Conservation (phyloP, 2,797 vertebrate genomes). For the Mus caroli region DNA sequence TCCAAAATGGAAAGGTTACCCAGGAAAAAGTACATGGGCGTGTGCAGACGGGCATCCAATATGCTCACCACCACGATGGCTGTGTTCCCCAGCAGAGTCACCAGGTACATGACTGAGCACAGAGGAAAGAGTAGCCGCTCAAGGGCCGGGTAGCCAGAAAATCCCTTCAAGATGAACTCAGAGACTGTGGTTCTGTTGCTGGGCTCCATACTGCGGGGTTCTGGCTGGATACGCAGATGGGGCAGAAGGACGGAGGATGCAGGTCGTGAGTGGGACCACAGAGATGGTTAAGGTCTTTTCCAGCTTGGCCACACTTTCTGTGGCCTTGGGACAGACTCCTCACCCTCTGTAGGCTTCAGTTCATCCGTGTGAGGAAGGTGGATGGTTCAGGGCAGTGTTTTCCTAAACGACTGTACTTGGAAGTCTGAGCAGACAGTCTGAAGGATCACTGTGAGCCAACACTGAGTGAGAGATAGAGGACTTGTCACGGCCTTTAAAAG, state of each 20-base stretch:
- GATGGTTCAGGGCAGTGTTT: background rate
- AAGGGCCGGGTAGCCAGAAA: slow-evolving; percentile 67
- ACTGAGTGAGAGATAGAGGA: background rate
- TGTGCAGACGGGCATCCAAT: slow-evolving; percentile 68
- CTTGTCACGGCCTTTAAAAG: background rate
- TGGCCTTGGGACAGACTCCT: background rate
- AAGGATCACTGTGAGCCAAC: background rate
- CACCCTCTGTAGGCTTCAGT: background rate
- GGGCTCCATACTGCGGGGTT: slow-evolving; percentile 37
- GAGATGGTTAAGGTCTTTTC: background rate
- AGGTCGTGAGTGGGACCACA: rapidly evolving
- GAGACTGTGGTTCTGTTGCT: slow-evolving; percentile 66
- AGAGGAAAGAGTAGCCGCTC: slow-evolving; percentile 74
- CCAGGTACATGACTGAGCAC: slow-evolving; percentile 75
- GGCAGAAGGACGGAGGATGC: background rate
- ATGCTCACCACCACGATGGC: slow-evolving; percentile 46
- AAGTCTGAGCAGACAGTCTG: background rate
- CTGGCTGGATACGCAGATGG: background rate
- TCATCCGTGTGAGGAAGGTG: background rate
- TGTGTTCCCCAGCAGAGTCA: slow-evolving; percentile 78
- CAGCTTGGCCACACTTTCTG: background rate
- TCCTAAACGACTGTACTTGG: background rate
- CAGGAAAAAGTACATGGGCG: slow-evolving; percentile 84
- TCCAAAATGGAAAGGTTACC: slow-evolving; percentile 81
- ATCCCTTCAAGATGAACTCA: slow-evolving; percentile 80